These are phyloP conservation scores for Heliconius aoede DNA, from an alignment of 2,888 invertebrate genomes.

Conservation along the genomic window DNA sequence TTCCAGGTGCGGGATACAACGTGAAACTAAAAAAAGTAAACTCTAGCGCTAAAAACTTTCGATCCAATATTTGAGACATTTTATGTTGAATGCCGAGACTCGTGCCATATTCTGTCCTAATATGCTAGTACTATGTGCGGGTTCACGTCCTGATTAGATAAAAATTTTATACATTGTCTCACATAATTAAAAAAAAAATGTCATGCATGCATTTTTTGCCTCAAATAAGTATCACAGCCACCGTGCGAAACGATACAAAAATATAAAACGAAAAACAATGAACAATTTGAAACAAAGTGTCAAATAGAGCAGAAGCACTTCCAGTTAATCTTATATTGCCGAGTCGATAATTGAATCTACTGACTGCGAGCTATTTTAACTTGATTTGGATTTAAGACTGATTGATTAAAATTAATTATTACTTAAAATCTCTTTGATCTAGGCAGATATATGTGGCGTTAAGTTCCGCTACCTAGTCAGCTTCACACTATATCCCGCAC, in stretches of 20 bases:
- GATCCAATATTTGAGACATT: no score
- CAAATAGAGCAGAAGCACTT: conserved; percentile 17
- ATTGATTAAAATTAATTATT: neutral
- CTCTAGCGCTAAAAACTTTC: no score
- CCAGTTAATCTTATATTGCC: neutral
- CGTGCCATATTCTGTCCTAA: no score
- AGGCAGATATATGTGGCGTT: neutral
- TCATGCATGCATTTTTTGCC: neutral
- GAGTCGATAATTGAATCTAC: conserved; percentile 4
- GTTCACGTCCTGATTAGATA: neutral
- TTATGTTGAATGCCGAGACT: no score
- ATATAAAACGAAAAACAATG: neutral
- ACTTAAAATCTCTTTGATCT: neutral
- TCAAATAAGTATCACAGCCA: neutral
- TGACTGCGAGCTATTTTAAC: neutral
- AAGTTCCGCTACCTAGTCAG: neutral
- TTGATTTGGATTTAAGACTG: neutral
- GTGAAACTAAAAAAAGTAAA: no score
- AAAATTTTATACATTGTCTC: no score
- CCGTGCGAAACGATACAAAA: neutral
- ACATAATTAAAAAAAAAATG: neutral
- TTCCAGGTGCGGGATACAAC: no score
- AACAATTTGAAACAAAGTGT: conserved; percentile 6
- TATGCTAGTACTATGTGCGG: no score
- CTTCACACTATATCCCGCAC: no score